These are phyloP conservation scores for Theristicus caerulescens DNA, from an alignment of 2,113 vertebrate genomes.

Conservation along the genomic window DNA sequence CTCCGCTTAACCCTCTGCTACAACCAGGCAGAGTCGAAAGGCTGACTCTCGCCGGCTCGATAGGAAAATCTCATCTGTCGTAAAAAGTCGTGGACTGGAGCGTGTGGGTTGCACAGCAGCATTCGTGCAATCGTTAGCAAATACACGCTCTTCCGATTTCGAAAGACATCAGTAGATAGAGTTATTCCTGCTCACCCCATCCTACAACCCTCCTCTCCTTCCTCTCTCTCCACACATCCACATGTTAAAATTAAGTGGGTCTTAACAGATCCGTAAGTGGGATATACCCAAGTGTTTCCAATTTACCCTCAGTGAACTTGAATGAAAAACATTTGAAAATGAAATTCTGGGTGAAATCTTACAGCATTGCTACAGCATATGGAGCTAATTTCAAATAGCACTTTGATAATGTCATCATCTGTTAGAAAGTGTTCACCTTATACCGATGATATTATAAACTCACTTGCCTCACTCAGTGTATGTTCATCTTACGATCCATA, in stretches of 20 bases:
- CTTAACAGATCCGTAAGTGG: slow-evolving; percentile 35
- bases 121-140: neutral
- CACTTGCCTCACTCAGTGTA: slow-evolving; percentile 28
- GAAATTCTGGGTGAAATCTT: slow-evolving; percentile 50
- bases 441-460: slow-evolving; percentile 25
- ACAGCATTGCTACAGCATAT: slow-evolving; percentile 44
- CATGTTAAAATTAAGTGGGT: slow-evolving; percentile 35
- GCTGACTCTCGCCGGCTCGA: neutral
- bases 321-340: slow-evolving; percentile 59
- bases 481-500: slow-evolving; percentile 46
- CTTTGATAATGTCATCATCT: slow-evolving; percentile 67
- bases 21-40: neutral
- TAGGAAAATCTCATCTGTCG: neutral
- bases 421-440: slow-evolving; percentile 59
- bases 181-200: neutral
- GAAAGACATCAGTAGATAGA: neutral
- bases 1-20: neutral
- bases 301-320: slow-evolving; percentile 49
- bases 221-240: neutral
- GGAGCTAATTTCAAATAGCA: slow-evolving; percentile 64
- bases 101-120: neutral
- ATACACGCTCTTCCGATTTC: neutral
- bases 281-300: slow-evolving; percentile 59
- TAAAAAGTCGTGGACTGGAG: neutral
- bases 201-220: neutral